These are phyloP conservation scores for Mallateleia sp. DNA, from an alignment of 2,888 invertebrate genomes.

Conservation along the genomic window DNA sequence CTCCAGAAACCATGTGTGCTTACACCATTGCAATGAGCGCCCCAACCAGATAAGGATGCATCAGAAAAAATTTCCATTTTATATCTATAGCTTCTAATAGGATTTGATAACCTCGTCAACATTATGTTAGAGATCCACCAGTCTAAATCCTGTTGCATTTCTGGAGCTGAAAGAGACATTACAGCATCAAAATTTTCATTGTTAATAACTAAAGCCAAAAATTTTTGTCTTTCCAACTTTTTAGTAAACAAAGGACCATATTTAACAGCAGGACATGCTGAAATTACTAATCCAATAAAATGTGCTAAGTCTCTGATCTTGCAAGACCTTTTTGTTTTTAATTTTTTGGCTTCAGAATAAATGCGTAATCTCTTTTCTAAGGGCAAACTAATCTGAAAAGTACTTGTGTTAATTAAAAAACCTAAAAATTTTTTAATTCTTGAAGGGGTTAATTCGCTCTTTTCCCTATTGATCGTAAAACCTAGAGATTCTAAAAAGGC, in stretches of 20 bases:
- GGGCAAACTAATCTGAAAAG: too few species aligned
- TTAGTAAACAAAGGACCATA: constrained; percentile 24
- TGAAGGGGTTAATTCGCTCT: too few species aligned
- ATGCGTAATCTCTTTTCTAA: too few species aligned
- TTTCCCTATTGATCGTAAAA: too few species aligned
- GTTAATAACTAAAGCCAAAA: background rate
- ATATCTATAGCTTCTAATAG: background rate
- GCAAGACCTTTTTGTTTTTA: too few species aligned
- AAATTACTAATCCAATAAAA: constrained; percentile 42
- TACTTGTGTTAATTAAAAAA: too few species aligned
- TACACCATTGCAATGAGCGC: background rate
- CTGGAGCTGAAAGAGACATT: background rate
- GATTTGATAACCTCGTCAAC: background rate
- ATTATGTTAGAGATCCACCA: background rate
- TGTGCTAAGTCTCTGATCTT: constrained; percentile 56
- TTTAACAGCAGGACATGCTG: constrained; percentile 51
- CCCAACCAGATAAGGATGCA: background rate
- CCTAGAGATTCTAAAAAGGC: too few species aligned
- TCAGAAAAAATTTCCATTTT: background rate
- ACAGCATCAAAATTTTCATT: background rate
- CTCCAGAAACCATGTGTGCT: background rate
- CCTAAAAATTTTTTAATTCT: too few species aligned
- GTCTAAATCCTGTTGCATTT: background rate
- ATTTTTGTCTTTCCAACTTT: background rate
- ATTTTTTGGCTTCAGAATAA: too few species aligned